Evolutionary conservation across 2,888 invertebrate species (phyloP).

Genomic region (Druceiella hillmani): DNA sequence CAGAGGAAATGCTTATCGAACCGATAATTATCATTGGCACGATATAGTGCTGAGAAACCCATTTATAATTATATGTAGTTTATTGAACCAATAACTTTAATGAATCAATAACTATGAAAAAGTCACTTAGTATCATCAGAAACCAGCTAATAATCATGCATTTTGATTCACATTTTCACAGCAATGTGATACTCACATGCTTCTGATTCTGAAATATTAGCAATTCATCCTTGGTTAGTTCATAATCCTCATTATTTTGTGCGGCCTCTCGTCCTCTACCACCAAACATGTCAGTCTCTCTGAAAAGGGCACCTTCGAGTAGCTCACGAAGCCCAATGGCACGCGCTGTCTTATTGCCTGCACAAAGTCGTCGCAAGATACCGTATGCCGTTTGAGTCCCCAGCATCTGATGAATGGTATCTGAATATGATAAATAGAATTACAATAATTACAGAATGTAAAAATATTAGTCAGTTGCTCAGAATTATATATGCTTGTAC

Average conservation of each 20-base stretch:
- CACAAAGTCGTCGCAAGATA: slow-evolving; percentile 60
- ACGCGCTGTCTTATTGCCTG: slow-evolving; percentile 63
- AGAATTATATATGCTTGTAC: too few species aligned
- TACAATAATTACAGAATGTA: slow-evolving; percentile 3
- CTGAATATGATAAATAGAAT: slow-evolving; percentile 39
- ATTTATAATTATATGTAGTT: too few species aligned
- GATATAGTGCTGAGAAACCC: too few species aligned
- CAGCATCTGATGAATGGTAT: slow-evolving; percentile 53
- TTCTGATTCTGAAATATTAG: slow-evolving; percentile 71
- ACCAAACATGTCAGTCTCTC: slow-evolving; percentile 65
- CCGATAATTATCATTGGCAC: too few species aligned
- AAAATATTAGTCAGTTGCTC: neutral
- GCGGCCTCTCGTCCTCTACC: slow-evolving; percentile 41
- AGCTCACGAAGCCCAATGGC: slow-evolving; percentile 68
- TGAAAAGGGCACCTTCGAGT: slow-evolving; percentile 66
- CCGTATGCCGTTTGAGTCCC: slow-evolving; percentile 60
- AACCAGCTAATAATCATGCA: too few species aligned
- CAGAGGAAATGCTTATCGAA: too few species aligned
- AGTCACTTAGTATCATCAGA: too few species aligned
- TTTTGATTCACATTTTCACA: too few species aligned
- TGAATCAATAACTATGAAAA: too few species aligned
- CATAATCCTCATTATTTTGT: slow-evolving; percentile 32
- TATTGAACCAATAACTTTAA: too few species aligned
- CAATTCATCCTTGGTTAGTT: slow-evolving; percentile 41
- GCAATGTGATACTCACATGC: slow-evolving; percentile 63